Base-by-base conservation (phyloP, 2,797 vertebrate species). In the Bovichtus variegatus region DNA sequence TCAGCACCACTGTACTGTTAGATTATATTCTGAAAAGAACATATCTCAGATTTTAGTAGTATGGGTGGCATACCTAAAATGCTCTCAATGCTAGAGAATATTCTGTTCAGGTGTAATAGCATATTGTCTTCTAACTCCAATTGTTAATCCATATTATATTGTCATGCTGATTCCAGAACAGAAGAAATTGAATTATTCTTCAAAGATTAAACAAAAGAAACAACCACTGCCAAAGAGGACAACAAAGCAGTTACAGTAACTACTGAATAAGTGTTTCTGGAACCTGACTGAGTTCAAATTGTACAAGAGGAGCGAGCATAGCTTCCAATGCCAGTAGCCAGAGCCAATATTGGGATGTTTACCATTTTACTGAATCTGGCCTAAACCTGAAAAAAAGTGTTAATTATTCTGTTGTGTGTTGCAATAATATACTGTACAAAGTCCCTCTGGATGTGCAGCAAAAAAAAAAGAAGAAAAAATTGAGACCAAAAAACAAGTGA, bases 191-290 rank as follows among this genome's bases (percentile, higher is more conserved):
- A 41, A 44, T 40, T 40, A 3, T 65, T 44, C 18, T 49, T 57
- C 34, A n/a, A 55, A 44, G n/a, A 62, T 25, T 58, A 58, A 62
- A 62, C 50, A 44, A 57, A 55, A 51, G 16, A 55, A 62, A 58
- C 15, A 44, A n/a, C 23, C 46, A 54, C 57, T 36, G 29, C 36
- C 59, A 63, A 46, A 71, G 19, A 38, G 8, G 61, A 79, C 40
- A 53, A 71, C 40, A 71, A 68, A 60, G 41, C 43, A 43, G 19
- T 41, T 60, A 34, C 15, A 23, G 10, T 60, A 72, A 38, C 19
- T 3, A 61, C 55, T 19, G 27, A 25, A 49, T 23, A 27, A 58
- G 44, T 57, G 71, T 63, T 51, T 9, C 36, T 73, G 62, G 34
- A 64, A 57, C 23, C 11, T 50, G 27, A 44, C 31, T 18, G 16